These are phyloP conservation scores for Oscheius sp. DNA, from an alignment of 2,888 invertebrate species.

Conservation along the genomic window DNA sequence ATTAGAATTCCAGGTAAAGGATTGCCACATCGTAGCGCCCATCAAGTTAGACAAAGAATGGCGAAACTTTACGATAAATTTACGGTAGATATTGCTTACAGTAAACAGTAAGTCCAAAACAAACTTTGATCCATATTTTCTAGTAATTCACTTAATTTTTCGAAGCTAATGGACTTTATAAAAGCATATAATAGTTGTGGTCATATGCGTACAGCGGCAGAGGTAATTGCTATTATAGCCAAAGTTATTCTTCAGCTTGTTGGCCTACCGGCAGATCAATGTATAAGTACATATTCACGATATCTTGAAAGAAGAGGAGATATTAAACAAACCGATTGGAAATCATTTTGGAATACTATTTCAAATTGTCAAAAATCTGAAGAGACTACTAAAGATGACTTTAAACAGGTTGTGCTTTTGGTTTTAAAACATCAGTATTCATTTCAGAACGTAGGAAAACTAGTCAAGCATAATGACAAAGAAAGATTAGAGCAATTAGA, in stretches of 20 bases:
- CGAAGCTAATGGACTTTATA: not conserved
- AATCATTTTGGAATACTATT: not conserved
- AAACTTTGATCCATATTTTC: not conserved
- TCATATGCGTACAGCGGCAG: not conserved
- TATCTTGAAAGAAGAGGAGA: not conserved
- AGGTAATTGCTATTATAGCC: no score
- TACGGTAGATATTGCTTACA: not conserved
- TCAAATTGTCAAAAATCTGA: not conserved
- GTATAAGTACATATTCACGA: not conserved
- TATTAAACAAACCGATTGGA: not conserved
- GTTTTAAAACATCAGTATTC: not conserved
- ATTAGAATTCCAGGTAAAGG: not conserved
- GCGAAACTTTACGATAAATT: slow-evolving; percentile 3
- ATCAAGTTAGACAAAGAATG: slow-evolving; percentile 18
- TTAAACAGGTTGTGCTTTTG: not conserved
- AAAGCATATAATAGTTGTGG: not conserved
- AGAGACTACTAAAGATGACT: not conserved
- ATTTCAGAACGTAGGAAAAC: no score
- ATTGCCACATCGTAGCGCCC: slow-evolving; percentile 8
- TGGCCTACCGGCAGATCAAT: no score
- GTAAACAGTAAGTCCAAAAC: not conserved
- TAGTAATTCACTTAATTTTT: no score
- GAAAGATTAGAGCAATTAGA: not conserved
- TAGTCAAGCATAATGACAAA: no score
- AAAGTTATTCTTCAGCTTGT: no score